Base-by-base conservation (phyloP, 1,140 invertebrate species). In the Trissolcus basalis region DNA sequence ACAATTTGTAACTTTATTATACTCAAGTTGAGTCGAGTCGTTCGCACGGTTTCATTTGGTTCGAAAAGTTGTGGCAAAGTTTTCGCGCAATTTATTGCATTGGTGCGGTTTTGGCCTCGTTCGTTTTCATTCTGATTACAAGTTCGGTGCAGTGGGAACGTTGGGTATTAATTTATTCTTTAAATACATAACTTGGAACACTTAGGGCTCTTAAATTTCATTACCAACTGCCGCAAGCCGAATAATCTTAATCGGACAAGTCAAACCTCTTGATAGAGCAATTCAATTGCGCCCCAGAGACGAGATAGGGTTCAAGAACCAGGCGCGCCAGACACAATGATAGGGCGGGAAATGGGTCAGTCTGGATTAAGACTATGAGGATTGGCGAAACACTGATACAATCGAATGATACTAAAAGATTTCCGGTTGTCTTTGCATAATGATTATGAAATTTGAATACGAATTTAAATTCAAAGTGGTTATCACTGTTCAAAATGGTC, bases 211-310 rank as follows among this genome's bases (percentile, higher is more conserved):
- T 15, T 35, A 47, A 64, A 68, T 64, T 68, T 75, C 64, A 68
- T 69, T 74, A 63, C 35, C 36, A 58, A 58, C 47, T 63, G 51
- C 58, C 58, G 41, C 39, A 69, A 75, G 54, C 43, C 27, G 47
- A 68, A 63, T 68, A 68, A 74, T 68, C 63, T 74, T 63, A 60
- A 51, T 72, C 59, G 44, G 44, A 74, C 48, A 68, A 81, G 79
- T 70, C 53, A 64, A 59, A 51, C 39, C 55, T 76, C 70, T 76
- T 76, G 78, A 73, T 53, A 67, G 51, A 39, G 60, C 70, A 74
- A 83, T 83, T 84, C 80, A 82, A 83, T 84, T 84, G 83, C 80
- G 74, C 81, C 81, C 77, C 55, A 78, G 80, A 72, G 73, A 72
- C 65, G 60, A 75, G 71, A 77, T 68, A 69, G 41, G 47, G 63